Evolutionary conservation across 1,140 invertebrate genomes (phyloP).

Genomic region (Diachasma alloeum): DNA sequence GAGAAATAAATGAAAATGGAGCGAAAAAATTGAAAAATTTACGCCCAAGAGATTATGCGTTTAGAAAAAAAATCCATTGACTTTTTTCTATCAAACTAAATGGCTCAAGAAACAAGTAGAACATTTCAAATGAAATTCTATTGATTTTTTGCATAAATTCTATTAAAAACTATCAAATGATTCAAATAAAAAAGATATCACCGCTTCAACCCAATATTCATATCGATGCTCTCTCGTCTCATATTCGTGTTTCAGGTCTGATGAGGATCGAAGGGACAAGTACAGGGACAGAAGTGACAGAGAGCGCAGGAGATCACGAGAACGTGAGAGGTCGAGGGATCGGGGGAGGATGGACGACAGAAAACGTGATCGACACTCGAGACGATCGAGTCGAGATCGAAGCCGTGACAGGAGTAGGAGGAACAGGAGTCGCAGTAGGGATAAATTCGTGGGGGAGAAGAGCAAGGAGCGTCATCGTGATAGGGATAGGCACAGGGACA

Average conservation of each 20-base stretch:
- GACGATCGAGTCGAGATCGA: slow-evolving; percentile 35
- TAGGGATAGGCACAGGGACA: slow-evolving; percentile 54
- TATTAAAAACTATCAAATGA: too few species aligned
- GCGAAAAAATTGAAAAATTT: too few species aligned
- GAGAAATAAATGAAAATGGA: too few species aligned
- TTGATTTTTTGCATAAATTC: too few species aligned
- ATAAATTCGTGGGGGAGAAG: slow-evolving; percentile 48
- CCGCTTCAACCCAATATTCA: slow-evolving; percentile 19
- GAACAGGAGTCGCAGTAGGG: slow-evolving; percentile 58
- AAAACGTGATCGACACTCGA: slow-evolving; percentile 49
- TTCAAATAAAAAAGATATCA: background rate
- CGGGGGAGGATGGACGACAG: slow-evolving; percentile 34
- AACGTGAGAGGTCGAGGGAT: slow-evolving; percentile 48
- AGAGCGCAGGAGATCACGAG: slow-evolving; percentile 44
- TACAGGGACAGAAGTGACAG: slow-evolving; percentile 46
- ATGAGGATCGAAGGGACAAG: slow-evolving; percentile 56
- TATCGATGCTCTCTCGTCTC: slow-evolving; percentile 41
- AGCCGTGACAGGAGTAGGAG: slow-evolving; percentile 51
- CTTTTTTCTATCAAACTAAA: too few species aligned
- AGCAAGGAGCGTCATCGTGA: slow-evolving; percentile 54
- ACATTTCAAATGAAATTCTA: too few species aligned
- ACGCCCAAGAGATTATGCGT: too few species aligned
- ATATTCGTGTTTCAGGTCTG: slow-evolving; percentile 50
- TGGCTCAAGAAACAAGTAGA: too few species aligned
- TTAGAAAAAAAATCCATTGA: too few species aligned